phyloP scores from a whole-genome alignment of 2,113 vertebrate species.

The Castor canadensis region DNA sequence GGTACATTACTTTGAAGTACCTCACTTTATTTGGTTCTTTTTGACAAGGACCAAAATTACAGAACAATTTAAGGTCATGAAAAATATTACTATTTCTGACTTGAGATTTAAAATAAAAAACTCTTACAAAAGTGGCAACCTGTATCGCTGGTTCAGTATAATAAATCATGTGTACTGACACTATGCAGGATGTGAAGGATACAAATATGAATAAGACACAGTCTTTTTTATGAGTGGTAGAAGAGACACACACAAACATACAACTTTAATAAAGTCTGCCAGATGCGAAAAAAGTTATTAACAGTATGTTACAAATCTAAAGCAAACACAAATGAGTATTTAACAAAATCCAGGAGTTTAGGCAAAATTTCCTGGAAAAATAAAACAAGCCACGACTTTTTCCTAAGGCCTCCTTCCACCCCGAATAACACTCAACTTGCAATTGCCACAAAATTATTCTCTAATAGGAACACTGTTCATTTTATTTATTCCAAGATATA shows the following conservation, averaged over 20 bases:
- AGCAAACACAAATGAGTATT: neutral
- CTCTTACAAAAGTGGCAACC: neutral
- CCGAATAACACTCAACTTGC: conserved; percentile 7
- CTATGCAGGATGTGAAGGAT: neutral
- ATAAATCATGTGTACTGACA: neutral
- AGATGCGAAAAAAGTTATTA: neutral
- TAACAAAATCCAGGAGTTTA: neutral
- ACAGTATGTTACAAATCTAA: neutral
- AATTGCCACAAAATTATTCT: neutral
- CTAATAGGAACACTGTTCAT: neutral
- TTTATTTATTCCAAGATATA: conserved; percentile 18
- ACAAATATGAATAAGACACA: neutral
- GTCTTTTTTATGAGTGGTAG: neutral
- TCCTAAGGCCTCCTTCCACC: neutral
- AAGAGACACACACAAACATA: neutral
- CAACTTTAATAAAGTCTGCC: neutral
- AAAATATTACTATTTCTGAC: conserved; percentile 12
- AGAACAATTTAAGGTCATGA: neutral
- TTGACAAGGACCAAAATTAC: too few species aligned
- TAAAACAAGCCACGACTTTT: conserved; percentile 4
- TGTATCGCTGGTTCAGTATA: neutral
- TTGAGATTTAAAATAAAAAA: neutral
- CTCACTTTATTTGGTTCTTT: neutral
- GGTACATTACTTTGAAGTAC: neutral
- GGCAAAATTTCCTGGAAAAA: neutral